Conservation (phyloP, 2,797 vertebrate species). For the Sebastes elongatus region DNA sequence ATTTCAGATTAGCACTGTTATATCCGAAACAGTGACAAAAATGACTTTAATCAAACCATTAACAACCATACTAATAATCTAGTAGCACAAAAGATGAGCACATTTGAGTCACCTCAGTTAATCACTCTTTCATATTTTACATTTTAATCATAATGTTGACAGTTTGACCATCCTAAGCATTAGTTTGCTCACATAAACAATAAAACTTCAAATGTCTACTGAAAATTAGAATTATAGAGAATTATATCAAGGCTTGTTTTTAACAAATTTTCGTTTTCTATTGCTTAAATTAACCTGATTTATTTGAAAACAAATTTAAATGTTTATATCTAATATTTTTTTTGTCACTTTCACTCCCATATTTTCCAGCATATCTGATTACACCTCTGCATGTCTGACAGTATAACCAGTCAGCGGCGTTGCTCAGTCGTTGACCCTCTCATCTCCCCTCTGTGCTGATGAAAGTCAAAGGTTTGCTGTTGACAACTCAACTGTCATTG, state of each 20-base stretch:
- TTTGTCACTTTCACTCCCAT: constrained; percentile 7
- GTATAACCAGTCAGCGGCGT: not conserved
- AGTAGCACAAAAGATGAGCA: too few relatives aligned
- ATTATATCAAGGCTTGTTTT: not conserved
- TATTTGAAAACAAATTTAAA: not conserved
- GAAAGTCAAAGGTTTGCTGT: constrained; percentile 29
- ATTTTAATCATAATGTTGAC: not conserved
- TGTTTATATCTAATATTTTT: not conserved
- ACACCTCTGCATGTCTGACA: constrained; percentile 9
- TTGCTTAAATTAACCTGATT: not conserved
- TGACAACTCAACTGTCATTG: constrained; percentile 24
- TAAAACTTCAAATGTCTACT: too few relatives aligned
- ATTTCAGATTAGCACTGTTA: not conserved
- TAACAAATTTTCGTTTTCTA: not conserved
- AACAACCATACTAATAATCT: too few relatives aligned
- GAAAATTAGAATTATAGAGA: too few relatives aligned
- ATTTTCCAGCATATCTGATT: constrained; percentile 2
- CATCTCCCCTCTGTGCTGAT: not conserved
- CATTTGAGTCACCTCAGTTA: not conserved
- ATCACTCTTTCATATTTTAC: not conserved
- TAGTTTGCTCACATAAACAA: too few relatives aligned
- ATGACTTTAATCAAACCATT: too few relatives aligned
- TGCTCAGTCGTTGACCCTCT: not conserved
- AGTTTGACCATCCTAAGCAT: not conserved
- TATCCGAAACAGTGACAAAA: not conserved